Conservation (phyloP, 1,140 invertebrate species). For the Anagrus nilaparvatae region DNA sequence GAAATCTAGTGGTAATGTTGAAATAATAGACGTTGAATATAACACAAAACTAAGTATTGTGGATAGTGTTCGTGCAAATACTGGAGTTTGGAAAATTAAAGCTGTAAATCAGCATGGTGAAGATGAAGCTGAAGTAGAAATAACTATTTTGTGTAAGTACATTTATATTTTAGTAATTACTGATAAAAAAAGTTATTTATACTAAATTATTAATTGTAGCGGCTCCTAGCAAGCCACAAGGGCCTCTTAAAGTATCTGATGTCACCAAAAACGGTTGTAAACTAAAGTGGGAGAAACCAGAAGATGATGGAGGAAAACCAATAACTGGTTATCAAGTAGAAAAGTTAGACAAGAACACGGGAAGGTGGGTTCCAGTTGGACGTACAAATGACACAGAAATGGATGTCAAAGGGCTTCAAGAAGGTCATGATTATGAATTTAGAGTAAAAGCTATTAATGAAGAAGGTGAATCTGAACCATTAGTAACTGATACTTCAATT, state of each 20-base stretch:
- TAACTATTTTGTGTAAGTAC: conserved; percentile 74
- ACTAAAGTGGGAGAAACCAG: conserved; percentile 92
- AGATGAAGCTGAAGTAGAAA: conserved; percentile 88
- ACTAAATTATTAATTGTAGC: conserved; percentile 37
- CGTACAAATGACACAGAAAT: conserved; percentile 77
- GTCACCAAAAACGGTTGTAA: conserved; percentile 88
- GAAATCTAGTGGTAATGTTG: conserved; percentile 58
- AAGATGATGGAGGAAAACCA: conserved; percentile 95
- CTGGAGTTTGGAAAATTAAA: conserved; percentile 82
- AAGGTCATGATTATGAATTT: conserved; percentile 94
- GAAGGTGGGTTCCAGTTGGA: conserved; percentile 88
- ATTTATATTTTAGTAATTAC: background rate
- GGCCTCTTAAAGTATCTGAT: conserved; percentile 85
- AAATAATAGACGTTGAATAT: conserved; percentile 83
- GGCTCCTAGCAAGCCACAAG: conserved; percentile 73
- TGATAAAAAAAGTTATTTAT: conserved; percentile 4
- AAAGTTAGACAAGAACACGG: conserved; percentile 88
- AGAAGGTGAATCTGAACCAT: conserved; percentile 92
- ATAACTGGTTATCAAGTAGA: conserved; percentile 95
- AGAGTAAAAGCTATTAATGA: conserved; percentile 96
- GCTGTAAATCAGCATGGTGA: conserved; percentile 87
- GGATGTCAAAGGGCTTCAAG: conserved; percentile 83
- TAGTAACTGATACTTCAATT: conserved; percentile 76
- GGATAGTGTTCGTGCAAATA: conserved; percentile 73
- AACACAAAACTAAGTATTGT: conserved; percentile 86